phyloP scores from a whole-genome alignment of 2,888 invertebrate species.

The Psococerastis gibbosa region DNA sequence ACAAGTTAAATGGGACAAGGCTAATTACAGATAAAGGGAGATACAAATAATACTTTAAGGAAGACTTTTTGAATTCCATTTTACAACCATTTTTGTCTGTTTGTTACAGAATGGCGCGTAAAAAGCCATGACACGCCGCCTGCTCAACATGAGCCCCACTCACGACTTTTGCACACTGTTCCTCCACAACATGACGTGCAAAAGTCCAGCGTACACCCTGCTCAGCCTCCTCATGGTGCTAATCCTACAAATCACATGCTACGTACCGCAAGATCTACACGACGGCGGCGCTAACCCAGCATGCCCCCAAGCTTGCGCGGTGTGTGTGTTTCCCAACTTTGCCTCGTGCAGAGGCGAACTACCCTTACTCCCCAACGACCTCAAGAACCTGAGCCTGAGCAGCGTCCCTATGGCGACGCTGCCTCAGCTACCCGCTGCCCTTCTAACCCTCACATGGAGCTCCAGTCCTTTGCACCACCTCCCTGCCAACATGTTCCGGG shows the following conservation, averaged over 20 bases:
- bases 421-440: conserved; percentile 21
- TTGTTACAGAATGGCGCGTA: no score
- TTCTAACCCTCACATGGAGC: conserved; percentile 36
- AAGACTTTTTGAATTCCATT: no score
- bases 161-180: conserved; percentile 1
- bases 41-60: no score
- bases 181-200: conserved; percentile 3
- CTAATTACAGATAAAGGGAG: no score
- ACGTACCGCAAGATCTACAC: conserved; percentile 8
- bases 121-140: no score
- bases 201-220: conserved; percentile 4
- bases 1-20: no score
- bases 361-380: conserved; percentile 12
- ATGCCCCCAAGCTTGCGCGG: neutral
- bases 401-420: conserved; percentile 29
- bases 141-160: neutral
- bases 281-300: neutral
- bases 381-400: conserved; percentile 26
- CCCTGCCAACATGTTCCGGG: conserved; percentile 22
- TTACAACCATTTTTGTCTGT: no score
- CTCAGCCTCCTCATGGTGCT: conserved; percentile 8
- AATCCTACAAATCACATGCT: conserved; percentile 6
- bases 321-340: neutral
- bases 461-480: conserved; percentile 33
- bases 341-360: neutral